Evolutionary conservation across 2,888 invertebrate genomes (phyloP).

Genomic region (Platynereis dumerilii): DNA sequence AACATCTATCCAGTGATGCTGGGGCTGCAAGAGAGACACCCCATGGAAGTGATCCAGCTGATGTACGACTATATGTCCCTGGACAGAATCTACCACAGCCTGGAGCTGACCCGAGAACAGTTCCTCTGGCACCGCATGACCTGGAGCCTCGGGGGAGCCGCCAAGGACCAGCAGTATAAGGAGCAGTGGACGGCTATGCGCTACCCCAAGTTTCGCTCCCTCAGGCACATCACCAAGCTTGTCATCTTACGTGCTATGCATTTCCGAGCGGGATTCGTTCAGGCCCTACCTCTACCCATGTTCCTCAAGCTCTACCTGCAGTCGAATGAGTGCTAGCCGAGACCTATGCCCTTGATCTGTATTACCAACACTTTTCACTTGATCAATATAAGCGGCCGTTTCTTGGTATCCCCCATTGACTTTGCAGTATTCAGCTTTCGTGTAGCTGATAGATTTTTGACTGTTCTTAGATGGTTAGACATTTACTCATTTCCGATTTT

Average conservation of each 20-base stretch:
- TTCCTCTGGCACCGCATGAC: constrained; percentile 27
- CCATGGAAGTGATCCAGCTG: constrained; percentile 18
- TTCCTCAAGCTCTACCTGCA: constrained; percentile 2
- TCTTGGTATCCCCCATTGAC: too few species aligned
- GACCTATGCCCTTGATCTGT: too few species aligned
- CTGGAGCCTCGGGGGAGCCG: constrained; percentile 15
- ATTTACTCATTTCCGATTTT: too few species aligned
- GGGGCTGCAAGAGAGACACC: constrained; percentile 16
- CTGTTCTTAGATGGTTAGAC: too few species aligned
- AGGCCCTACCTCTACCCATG: constrained; percentile 1
- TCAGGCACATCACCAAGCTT: constrained; percentile 18
- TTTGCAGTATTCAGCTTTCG: too few species aligned
- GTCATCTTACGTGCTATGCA: constrained; percentile 9
- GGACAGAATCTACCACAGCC: constrained; percentile 11
- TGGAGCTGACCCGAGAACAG: constrained; percentile 11
- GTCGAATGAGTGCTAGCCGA: constrained; percentile 2
- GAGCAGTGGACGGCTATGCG: constrained; percentile 16
- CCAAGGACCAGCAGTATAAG: constrained; percentile 11
- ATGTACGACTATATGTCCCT: constrained; percentile 25
- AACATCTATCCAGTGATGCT: constrained; percentile 23
- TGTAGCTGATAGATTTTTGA: too few species aligned
- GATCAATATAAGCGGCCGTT: too few species aligned
- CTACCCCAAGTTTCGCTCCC: constrained; percentile 3
- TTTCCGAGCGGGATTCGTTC: constrained; percentile 1
- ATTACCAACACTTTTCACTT: too few species aligned